A percentile compares a stretch with the other conserved stretches of the same genome.
Conservation (phyloP, 2,888 invertebrate species). For the Drosophila cyrtoloma region DNA sequence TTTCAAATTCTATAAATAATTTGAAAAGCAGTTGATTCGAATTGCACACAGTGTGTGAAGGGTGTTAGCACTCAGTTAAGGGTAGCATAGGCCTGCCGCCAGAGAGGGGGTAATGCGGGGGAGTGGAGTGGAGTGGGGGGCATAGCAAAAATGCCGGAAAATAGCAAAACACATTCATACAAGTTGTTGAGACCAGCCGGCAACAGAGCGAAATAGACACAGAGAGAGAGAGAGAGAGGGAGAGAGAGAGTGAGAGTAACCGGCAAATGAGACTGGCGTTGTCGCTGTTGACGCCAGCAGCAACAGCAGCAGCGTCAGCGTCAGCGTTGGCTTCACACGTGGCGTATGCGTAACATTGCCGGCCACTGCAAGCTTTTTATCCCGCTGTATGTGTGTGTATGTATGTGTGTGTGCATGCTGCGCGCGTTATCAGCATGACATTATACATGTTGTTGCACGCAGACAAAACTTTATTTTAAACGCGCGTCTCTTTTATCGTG, state of each 20-base stretch:
- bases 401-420: constrained; percentile 1
- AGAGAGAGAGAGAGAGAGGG: background rate
- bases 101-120: background rate
- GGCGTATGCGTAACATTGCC: constrained; percentile 67
- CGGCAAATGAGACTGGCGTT: constrained; percentile 27
- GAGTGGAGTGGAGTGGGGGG: background rate
- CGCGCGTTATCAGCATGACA: constrained; percentile 42
- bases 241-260: constrained; percentile 14
- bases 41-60: constrained; percentile 39
- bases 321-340: constrained; percentile 37
- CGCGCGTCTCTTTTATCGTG: constrained; percentile 40
- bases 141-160: constrained; percentile 51
- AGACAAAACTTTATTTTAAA: constrained; percentile 49
- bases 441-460: constrained; percentile 14
- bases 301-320: constrained; percentile 7
- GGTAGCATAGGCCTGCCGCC: background rate
- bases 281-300: background rate
- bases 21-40: constrained; percentile 73
- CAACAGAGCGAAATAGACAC: constrained; percentile 8
- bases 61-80: background rate
- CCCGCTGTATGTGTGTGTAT: constrained; percentile 1
- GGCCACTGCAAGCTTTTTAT: constrained; percentile 26
- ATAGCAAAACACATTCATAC: constrained; percentile 76
- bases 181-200: constrained; percentile 70
- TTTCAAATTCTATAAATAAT: constrained; percentile 80